Evolutionary conservation across 2,888 invertebrate species (phyloP), one percentile per base, ranked within the genome.

Genomic region (Cynaeus angustus): DNA sequence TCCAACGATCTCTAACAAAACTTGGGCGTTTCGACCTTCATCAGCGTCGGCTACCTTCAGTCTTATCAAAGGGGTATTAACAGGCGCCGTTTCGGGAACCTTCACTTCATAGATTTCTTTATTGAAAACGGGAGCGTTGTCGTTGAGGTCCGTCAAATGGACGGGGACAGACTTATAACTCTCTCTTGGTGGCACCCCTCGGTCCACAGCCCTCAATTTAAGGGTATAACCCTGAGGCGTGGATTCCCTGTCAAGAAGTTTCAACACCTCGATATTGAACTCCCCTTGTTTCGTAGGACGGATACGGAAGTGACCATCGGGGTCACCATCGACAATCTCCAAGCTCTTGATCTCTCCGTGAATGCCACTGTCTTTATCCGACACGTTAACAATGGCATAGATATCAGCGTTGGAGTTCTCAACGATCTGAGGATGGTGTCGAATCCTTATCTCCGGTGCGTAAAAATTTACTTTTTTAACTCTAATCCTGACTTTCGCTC

Each of bases 251-350:
- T 95, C 94, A 58, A 95, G 85, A 65, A 93, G 86, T 71, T 92
- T 90, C 73, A 93, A 88, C 28, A 95, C 92, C 74, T 94, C 90
- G 72, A 97, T 92, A 79, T 93, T 93, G 83, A 89, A 95, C 84
- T 94, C 94, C 52, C 91, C 91, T 78, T 88, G 88, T 70, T 86
- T 83, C 21, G 89, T 87, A 0, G 91, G 89, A 48, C 89, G 87
- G 61, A 97, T 91, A 58, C 93, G 88, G 85, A 98, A 97, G 84
- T 95, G 93, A 0, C 96, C 95, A 77, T 95, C 94, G 0, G 95
- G 93, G 84, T 97, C 96, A 0, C 97, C 97, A 73, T 94, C 94
- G 3, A 95, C 92, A 66, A 98, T 95, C 77, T 95, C 94, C 48
- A 97, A 85, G 45, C 88, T 88, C 58, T 90, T 91, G 48, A 98